Evolutionary conservation across 2,113 vertebrate genomes (phyloP), one percentile per base, ranked within the genome.

Genomic region (Nerophis ophidion): DNA sequence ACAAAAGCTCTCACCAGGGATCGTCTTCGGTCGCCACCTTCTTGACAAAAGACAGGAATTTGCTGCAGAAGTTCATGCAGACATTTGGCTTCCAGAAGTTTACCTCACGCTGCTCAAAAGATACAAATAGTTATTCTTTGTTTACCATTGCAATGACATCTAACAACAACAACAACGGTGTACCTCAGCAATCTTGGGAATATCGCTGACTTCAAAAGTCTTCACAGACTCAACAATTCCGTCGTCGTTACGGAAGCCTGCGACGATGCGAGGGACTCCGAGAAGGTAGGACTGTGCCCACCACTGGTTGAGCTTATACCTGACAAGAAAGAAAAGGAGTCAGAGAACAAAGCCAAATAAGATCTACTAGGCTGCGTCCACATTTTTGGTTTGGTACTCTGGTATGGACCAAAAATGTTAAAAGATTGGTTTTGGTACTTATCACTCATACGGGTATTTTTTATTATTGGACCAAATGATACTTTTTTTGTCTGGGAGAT

Each of bases 221-320:
- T 93, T 90, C 34, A 93, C 54, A 1, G 86, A 83, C 15, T 90
- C 90, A 6, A 95, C 83, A 0, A 86, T 74, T 38, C 93, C 93
- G 2, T 93, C 88, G 0, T 90, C 86, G 77, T 92, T 91, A 46
- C 91, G 89, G 76, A 95, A 95, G 15, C 94, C 94, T 6, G 92
- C 92, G 0, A 95, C 83, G 0, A 96, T 89, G 5, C 86, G 87
- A 1, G 93, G 93, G 56, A 96, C 92, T 1, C 93, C 94, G 0
- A 89, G 92, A 26, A 96, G 90, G 68, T 95, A 95, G 0, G 93
- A 95, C 87, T 96, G 94, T 4, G 93, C 93, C 94, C 94, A 96
- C 94, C 94, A 96, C 58, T 96, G 95, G 33, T 95, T 84, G 15
- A 96, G 86, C 70, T 95, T 95, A 75, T 91, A 92, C 79, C 94